phyloP scores from a whole-genome alignment of 2,113 vertebrate species.

The Anhinga rufa region DNA sequence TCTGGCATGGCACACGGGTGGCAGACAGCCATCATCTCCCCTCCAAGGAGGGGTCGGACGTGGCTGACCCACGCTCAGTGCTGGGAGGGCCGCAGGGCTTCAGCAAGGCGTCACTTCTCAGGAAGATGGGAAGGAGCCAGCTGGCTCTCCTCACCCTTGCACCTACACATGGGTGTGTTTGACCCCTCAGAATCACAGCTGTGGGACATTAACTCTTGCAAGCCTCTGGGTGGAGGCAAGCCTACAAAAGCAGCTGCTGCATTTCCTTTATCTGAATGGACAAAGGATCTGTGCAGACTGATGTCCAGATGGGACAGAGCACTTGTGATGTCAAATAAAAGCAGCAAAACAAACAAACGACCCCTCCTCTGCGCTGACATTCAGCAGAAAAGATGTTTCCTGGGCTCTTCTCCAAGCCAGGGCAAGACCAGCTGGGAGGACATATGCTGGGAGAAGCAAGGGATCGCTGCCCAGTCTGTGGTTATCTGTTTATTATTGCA shows the following conservation, averaged over 20 bases:
- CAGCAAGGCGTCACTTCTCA: background rate
- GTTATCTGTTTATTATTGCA: background rate
- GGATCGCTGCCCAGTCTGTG: too few relatives aligned
- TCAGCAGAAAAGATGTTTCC: background rate
- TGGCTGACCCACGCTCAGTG: background rate
- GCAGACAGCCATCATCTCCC: background rate
- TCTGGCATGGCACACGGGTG: background rate
- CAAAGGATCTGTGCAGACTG: background rate
- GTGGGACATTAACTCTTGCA: background rate
- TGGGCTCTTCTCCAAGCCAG: background rate
- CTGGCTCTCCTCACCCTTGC: accelerated
- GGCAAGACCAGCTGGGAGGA: background rate
- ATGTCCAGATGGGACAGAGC: background rate
- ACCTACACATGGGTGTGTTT: accelerated
- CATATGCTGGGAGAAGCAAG: background rate
- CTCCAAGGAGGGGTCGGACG: accelerated
- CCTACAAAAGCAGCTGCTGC: background rate
- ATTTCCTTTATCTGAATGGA: background rate
- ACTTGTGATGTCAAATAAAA: background rate
- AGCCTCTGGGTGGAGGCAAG: background rate
- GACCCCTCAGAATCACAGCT: background rate
- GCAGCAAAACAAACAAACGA: background rate
- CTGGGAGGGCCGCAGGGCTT: background rate
- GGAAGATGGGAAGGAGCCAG: background rate
- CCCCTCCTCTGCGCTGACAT: background rate